Conservation (phyloP, 30 jellyfish, hydroid and myxozoan genomes). For the Hydra vulgaris region DNA sequence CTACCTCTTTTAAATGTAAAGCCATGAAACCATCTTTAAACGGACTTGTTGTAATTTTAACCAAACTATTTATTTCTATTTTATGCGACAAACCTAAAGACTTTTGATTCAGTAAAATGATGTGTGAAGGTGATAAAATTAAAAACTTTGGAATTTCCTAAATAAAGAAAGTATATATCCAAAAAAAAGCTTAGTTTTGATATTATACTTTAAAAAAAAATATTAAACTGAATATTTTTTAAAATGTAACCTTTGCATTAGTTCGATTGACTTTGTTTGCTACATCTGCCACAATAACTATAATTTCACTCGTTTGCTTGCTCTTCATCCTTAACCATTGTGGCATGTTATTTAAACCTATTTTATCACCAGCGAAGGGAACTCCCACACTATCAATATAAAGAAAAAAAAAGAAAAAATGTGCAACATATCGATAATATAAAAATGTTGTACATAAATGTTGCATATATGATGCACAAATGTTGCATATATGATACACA, state of each 20-base stretch:
- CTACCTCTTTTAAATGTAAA: slow-evolving; percentile 70
- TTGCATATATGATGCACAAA: no score
- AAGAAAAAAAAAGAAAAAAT: background rate
- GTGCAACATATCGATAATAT: background rate
- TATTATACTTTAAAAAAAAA: background rate
- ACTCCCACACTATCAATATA: slow-evolving; percentile 46
- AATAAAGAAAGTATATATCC: background rate
- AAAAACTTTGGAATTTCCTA: slow-evolving; percentile 68
- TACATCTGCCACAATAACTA: slow-evolving; percentile 40
- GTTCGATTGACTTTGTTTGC: slow-evolving; percentile 55
- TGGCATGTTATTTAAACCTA: slow-evolving; percentile 24
- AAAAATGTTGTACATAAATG: no score
- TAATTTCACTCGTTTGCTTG: slow-evolving; percentile 24
- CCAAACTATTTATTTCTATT: slow-evolving; percentile 35
- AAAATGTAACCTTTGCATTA: slow-evolving; percentile 66
- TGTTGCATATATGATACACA: no score
- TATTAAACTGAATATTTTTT: background rate
- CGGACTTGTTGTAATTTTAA: slow-evolving; percentile 64
- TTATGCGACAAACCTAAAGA: slow-evolving; percentile 49
- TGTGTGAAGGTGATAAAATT: slow-evolving; percentile 42
- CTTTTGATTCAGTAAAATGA: slow-evolving; percentile 56
- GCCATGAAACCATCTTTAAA: slow-evolving; percentile 54
- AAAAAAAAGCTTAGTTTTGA: background rate
- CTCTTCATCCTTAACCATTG: slow-evolving; percentile 60
- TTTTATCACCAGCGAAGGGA: slow-evolving; percentile 64